Percentiles rank a stretch among this genome's conserved stretches.
phyloP scores from a whole-genome alignment of 2,888 invertebrate genomes.

The Oxystoma pomonae region DNA sequence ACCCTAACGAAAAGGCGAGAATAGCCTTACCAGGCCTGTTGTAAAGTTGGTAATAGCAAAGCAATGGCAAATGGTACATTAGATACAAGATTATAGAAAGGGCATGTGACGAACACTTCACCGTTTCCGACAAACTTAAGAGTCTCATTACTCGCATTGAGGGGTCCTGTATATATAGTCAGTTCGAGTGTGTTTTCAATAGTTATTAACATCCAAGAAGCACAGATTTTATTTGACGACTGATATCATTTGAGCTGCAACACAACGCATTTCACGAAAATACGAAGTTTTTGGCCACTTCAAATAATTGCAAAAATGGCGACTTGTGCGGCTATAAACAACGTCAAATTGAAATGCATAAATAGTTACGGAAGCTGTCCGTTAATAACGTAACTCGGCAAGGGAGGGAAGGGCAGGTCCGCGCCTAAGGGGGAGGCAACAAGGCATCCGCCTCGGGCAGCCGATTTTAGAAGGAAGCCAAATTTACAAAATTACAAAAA shows the following conservation, averaged over 20 bases:
- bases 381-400: no score
- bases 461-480: no score
- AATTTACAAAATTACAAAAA: no score
- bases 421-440: no score
- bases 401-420: no score
- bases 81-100: conserved; percentile 23
- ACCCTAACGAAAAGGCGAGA: no score
- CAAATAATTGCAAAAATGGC: no score
- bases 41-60: background rate
- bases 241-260: background rate
- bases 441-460: no score
- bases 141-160: conserved; percentile 29
- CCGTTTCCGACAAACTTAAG: conserved; percentile 21
- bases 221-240: conserved; percentile 14
- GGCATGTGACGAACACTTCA: conserved; percentile 27
- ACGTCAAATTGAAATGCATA: no score
- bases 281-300: background rate
- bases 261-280: background rate
- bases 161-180: conserved; percentile 3
- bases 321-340: no score
- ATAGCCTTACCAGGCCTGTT: no score
- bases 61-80: conserved; percentile 20
- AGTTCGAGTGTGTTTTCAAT: conserved; percentile 27
- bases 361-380: no score
- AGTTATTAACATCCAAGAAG: conserved; percentile 24